Conservation (phyloP, 2,888 invertebrate species). For the Phyllotreta striolata region DNA sequence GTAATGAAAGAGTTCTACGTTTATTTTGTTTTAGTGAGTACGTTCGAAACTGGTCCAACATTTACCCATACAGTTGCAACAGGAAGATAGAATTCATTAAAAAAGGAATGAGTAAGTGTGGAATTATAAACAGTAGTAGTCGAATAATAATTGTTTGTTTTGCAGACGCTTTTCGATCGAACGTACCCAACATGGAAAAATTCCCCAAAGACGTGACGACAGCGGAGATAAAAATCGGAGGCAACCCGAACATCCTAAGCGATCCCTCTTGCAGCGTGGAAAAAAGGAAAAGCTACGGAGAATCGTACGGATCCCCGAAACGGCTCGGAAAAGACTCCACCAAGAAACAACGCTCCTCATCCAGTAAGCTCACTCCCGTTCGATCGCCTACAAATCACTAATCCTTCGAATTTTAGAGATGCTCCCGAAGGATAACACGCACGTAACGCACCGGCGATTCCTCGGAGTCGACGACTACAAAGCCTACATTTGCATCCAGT, state of each 20-base stretch:
- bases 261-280: constrained; percentile 66
- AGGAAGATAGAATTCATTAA: constrained; percentile 83
- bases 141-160: constrained; percentile 37
- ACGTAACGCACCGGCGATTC: constrained; percentile 64
- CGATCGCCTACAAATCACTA: too few species aligned
- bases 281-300: constrained; percentile 63
- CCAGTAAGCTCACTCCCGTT: constrained; percentile 39
- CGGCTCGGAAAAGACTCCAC: constrained; percentile 27
- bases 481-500: constrained; percentile 71
- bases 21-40: constrained; percentile 74
- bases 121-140: background rate
- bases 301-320: constrained; percentile 62
- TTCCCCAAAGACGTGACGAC: constrained; percentile 79
- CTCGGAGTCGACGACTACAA: constrained; percentile 65
- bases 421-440: constrained; percentile 45
- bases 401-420: constrained; percentile 27
- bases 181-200: constrained; percentile 76
- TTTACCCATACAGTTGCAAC: constrained; percentile 80
- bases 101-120: constrained; percentile 79
- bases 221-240: constrained; percentile 77
- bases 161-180: constrained; percentile 66
- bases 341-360: constrained; percentile 33
- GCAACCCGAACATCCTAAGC: constrained; percentile 74
- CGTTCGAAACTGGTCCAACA: constrained; percentile 74
- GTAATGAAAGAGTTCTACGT: constrained; percentile 31